Percentiles rank a stretch among this genome's conserved stretches.
Conservation (phyloP, 2,113 vertebrate species). For the Melanocharis versteri region DNA sequence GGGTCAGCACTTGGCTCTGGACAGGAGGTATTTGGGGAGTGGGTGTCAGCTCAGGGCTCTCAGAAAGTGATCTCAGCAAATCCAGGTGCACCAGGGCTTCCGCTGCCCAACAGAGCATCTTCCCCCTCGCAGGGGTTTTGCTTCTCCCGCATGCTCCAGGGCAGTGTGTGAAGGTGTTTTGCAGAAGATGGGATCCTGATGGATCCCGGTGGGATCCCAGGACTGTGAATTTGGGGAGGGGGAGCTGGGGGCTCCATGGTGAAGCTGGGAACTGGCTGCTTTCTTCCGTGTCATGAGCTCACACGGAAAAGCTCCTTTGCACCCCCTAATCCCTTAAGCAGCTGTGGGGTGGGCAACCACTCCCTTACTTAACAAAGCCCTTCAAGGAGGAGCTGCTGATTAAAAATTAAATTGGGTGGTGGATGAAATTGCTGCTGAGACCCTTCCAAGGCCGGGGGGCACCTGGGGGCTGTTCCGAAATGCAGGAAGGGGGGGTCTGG, state of each 20-base stretch:
- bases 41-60: background rate
- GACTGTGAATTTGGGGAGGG: background rate
- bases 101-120: rapidly evolving
- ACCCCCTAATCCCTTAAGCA: slow-evolving; percentile 34
- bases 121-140: rapidly evolving
- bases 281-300: background rate
- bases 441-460: rapidly evolving
- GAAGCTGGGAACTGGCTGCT: background rate
- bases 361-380: background rate
- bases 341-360: background rate
- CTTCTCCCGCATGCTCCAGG: rapidly evolving
- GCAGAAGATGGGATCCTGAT: background rate
- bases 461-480: background rate
- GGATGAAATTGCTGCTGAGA: background rate
- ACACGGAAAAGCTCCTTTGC: background rate
- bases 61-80: background rate
- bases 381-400: background rate
- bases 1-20: background rate
- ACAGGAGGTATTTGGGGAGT: background rate
- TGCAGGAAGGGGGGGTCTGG: rapidly evolving
- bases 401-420: background rate
- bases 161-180: background rate
- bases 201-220: background rate
- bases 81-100: background rate
- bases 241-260: background rate